Evolutionary conservation across 2,113 vertebrate species (phyloP).

Genomic region (Uria lomvia): DNA sequence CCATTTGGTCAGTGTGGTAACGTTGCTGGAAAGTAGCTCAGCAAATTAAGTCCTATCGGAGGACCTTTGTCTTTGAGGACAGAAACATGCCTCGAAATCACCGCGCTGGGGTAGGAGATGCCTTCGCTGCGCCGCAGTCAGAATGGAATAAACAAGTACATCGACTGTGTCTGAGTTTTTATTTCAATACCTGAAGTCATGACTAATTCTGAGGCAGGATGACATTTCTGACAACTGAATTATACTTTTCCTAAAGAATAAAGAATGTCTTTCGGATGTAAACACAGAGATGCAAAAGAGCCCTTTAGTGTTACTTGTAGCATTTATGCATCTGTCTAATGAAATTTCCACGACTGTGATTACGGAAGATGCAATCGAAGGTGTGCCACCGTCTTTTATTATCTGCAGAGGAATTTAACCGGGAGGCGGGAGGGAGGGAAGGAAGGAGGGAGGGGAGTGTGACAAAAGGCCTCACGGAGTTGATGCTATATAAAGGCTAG

Average conservation of each 20-base stretch:
- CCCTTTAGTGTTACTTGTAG: constrained; percentile 58
- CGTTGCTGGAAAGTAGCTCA: constrained; percentile 49
- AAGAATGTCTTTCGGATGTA: constrained; percentile 63
- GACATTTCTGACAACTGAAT: constrained; percentile 75
- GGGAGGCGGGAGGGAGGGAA: neutral
- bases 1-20: constrained; percentile 55
- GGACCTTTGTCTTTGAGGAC: constrained; percentile 43
- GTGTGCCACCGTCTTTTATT: constrained; percentile 37
- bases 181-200: constrained; percentile 70
- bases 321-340: constrained; percentile 50
- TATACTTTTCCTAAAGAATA: constrained; percentile 60
- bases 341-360: constrained; percentile 47
- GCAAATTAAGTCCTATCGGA: constrained; percentile 15
- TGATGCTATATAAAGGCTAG: constrained; percentile 30
- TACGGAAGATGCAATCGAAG: constrained; percentile 31
- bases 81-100: constrained; percentile 16
- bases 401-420: constrained; percentile 44
- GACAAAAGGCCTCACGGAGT: neutral
- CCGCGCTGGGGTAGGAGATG: neutral
- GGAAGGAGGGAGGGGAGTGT: neutral
- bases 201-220: constrained; percentile 60
- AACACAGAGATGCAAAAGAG: constrained; percentile 64
- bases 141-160: constrained; percentile 40
- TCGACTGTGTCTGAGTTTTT: constrained; percentile 59
- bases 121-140: neutral